Evolutionary conservation across 2,113 vertebrate species (phyloP).

Genomic region (human): GRCh38 chr1:212175001-212175500

Average conservation of each 20-base stretch:
- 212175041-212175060: background rate
- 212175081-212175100: background rate
- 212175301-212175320: background rate
- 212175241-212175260: background rate
- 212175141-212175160: background rate
- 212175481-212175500: background rate
- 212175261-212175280: background rate
- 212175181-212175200: background rate
- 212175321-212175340: background rate
- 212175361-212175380: background rate
- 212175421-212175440: fast-evolving
- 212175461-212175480: background rate
- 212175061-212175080: background rate
- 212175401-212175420: background rate
- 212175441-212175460: background rate
- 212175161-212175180: background rate
- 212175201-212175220: background rate
- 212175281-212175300: background rate
- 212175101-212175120: background rate
- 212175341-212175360: background rate
- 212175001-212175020: background rate
- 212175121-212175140: background rate
- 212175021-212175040: background rate
- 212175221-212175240: background rate
- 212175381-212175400: background rate